These are phyloP conservation scores for Melipona bicolor DNA, from an alignment of 2,888 invertebrate species.

Conservation along the genomic window DNA sequence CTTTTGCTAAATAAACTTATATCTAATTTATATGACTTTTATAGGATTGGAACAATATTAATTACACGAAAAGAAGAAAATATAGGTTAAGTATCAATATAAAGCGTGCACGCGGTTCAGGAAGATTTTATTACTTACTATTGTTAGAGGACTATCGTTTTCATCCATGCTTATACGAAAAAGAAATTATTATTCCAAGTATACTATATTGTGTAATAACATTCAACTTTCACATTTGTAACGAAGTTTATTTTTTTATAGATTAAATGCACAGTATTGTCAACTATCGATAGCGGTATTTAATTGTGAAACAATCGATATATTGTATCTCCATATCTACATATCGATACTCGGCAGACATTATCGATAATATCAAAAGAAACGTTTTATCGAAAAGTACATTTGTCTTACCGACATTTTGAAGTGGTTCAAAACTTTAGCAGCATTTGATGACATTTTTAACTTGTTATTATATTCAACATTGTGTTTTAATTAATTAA, in stretches of 20 bases:
- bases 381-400: not conserved
- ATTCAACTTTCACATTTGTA: slow-evolving; percentile 21
- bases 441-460: not conserved
- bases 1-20: not conserved
- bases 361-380: not conserved
- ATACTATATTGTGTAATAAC: not conserved
- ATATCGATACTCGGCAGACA: slow-evolving; percentile 2
- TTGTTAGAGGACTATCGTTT: slow-evolving; percentile 74
- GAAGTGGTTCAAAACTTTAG: not conserved
- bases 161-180: slow-evolving; percentile 72
- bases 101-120: slow-evolving; percentile 6
- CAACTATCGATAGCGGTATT: slow-evolving; percentile 7
- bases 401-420: not conserved
- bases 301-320: slow-evolving; percentile 4
- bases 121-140: slow-evolving; percentile 72
- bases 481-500: not conserved
- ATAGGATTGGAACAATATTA: not conserved
- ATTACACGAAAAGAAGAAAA: not conserved
- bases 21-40: not conserved
- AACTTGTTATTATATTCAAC: not conserved
- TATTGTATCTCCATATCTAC: not conserved
- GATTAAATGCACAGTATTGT: slow-evolving; percentile 7
- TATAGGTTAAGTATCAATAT: slow-evolving; percentile 35
- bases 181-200: not conserved
- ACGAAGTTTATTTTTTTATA: not conserved